Conservation (phyloP, 2,113 vertebrate genomes). For the Microcebus tavaratra region DNA sequence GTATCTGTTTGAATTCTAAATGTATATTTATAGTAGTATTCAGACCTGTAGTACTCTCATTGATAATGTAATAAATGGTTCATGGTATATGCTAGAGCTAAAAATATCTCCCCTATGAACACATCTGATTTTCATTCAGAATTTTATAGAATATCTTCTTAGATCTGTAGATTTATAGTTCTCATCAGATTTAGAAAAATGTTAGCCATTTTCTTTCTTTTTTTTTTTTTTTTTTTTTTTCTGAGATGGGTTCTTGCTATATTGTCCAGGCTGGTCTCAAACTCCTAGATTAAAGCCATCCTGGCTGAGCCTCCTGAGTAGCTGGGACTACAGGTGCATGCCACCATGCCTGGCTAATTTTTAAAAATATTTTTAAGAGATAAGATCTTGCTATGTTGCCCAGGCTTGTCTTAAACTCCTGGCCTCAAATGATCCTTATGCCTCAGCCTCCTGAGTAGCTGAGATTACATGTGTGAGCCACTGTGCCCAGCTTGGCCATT, state of each 20-base stretch:
- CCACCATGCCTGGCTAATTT: no score
- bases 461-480: not conserved
- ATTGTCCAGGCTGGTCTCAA: no score
- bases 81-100: not conserved
- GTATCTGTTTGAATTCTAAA: conserved; percentile 38
- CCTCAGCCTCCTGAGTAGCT: no score
- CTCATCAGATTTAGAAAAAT: conserved; percentile 23
- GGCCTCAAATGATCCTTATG: no score
- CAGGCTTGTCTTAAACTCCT: no score
- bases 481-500: not conserved
- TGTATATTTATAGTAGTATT: not conserved
- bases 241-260: no score
- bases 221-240: not conserved
- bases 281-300: no score
- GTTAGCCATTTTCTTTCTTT: not conserved
- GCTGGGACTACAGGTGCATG: no score
- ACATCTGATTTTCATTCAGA: conserved; percentile 30
- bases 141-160: not conserved
- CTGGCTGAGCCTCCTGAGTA: no score
- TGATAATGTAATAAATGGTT: conserved; percentile 5
- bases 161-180: not conserved
- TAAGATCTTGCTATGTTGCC: no score
- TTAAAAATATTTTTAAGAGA: no score
- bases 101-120: conserved; percentile 10
- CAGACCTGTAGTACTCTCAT: not conserved